Conservation (phyloP, 2,888 invertebrate genomes). For the Acanthosepion lycidas region DNA sequence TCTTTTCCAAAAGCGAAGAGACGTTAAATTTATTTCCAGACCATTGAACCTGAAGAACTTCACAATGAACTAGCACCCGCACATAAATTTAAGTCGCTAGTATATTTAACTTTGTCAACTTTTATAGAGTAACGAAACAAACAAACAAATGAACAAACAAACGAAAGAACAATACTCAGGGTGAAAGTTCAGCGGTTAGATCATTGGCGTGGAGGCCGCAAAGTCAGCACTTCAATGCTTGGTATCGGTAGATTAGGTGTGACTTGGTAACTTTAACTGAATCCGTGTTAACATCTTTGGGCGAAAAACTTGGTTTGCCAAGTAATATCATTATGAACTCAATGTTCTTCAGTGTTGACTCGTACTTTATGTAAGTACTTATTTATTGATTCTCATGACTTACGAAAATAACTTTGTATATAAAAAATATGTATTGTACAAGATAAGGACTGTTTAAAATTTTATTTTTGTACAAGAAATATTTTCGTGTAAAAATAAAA, state of each 20-base stretch:
- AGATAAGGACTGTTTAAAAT: too few species aligned
- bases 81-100: not conserved
- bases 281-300: not conserved
- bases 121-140: not conserved
- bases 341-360: too few species aligned
- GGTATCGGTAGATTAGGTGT: not conserved
- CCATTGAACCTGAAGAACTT: not conserved
- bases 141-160: not conserved
- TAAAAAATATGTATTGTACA: too few species aligned
- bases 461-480: too few species aligned
- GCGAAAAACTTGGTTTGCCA: not conserved
- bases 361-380: too few species aligned
- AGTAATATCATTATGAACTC: too few species aligned
- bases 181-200: constrained; percentile 33
- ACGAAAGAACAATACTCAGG: not conserved
- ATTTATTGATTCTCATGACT: too few species aligned
- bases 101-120: not conserved
- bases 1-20: not conserved
- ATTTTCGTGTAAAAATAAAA: too few species aligned
- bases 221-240: not conserved
- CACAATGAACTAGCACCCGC: not conserved
- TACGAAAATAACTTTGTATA: too few species aligned
- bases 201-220: not conserved
- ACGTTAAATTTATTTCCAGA: not conserved
- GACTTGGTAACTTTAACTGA: not conserved